A percentile compares a stretch with the other conserved stretches of the same genome.
Evolutionary conservation across 2,113 vertebrate genomes (phyloP).

Genomic region (Stegostoma tigrinum): DNA sequence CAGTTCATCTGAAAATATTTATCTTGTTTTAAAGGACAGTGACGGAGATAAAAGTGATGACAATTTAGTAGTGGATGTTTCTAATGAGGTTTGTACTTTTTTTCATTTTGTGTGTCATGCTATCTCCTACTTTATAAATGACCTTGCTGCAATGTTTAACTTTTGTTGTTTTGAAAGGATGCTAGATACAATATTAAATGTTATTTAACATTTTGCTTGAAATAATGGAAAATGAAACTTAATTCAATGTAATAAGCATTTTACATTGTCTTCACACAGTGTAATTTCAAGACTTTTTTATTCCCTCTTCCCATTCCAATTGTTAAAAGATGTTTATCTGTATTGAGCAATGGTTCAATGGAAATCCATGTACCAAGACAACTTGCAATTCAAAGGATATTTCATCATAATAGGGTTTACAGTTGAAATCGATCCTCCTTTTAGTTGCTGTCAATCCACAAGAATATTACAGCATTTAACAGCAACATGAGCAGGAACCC

Average conservation of each 20-base stretch:
- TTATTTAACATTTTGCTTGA: background rate
- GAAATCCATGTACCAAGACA: background rate
- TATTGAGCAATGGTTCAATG: background rate
- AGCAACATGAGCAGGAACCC: background rate
- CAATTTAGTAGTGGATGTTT: conserved; percentile 77
- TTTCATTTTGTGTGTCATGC: background rate
- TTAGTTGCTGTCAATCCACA: background rate
- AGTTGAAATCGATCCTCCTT: background rate
- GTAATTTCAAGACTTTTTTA: background rate
- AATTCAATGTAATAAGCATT: background rate
- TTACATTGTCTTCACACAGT: background rate
- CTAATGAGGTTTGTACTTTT: conserved; percentile 65
- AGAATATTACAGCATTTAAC: background rate
- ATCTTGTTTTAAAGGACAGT: conserved; percentile 62
- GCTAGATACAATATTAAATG: background rate
- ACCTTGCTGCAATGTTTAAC: background rate
- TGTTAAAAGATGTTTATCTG: background rate
- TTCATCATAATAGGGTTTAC: no score
- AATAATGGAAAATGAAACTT: background rate
- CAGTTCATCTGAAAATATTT: conserved; percentile 39
- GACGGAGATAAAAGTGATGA: conserved; percentile 78
- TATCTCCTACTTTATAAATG: conserved; percentile 14
- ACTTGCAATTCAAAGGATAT: background rate
- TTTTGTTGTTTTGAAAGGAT: background rate
- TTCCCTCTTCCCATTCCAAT: background rate